A percentile compares a stretch with the other conserved stretches of the same genome.
These are phyloP conservation scores for Octomys mimax DNA, from an alignment of 2,797 vertebrate species.

Conservation along the genomic window DNA sequence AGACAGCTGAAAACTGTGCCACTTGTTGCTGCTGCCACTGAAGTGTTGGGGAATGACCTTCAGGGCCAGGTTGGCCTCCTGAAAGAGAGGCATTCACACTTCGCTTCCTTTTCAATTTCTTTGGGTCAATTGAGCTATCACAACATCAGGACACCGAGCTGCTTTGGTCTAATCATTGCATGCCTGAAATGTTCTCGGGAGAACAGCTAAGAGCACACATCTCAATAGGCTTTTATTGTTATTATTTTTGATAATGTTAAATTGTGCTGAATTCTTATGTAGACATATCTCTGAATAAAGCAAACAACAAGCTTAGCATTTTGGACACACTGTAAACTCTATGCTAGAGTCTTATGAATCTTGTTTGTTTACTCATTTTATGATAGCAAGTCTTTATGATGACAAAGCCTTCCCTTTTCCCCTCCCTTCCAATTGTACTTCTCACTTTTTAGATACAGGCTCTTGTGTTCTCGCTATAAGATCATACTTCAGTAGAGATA, in stretches of 20 bases:
- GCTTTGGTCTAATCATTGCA: constrained; percentile 90
- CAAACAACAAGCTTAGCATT: neutral
- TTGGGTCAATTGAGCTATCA: constrained; percentile 98
- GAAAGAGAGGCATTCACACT: constrained; percentile 94
- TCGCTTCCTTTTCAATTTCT: constrained; percentile 95
- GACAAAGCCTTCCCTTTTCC: neutral
- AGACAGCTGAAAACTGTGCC: constrained; percentile 94
- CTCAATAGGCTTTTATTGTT: neutral
- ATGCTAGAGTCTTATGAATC: neutral
- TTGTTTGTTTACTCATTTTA: neutral
- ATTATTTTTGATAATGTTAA: neutral
- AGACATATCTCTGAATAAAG: neutral
- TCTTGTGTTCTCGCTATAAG: constrained; percentile 47
- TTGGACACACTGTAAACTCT: neutral
- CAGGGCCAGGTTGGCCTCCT: constrained; percentile 94
- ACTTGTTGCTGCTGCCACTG: constrained; percentile 97
- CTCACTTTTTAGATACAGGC: constrained; percentile 29
- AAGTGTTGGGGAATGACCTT: constrained; percentile 94
- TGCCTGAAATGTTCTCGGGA: neutral
- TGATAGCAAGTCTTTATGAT: neutral
- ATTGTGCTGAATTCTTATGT: neutral
- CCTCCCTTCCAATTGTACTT: constrained; percentile 30
- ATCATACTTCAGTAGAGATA: neutral
- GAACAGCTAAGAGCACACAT: neutral
- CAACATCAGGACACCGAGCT: constrained; percentile 96